Evolutionary conservation across 2,797 vertebrate species (phyloP).

Genomic region (Etheostoma perlongum): DNA sequence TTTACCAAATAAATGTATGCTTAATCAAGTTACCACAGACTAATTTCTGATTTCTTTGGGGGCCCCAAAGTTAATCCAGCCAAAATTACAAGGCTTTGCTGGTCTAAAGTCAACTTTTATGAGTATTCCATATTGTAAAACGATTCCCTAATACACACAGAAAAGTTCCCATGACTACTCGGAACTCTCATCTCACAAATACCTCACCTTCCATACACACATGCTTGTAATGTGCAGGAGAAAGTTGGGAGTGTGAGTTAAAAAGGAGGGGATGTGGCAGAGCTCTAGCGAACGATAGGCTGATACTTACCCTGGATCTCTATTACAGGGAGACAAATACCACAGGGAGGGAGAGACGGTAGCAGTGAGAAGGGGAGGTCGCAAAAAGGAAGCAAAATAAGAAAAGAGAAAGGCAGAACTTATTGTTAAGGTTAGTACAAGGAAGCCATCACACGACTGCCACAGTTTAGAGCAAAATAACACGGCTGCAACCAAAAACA

Average conservation of each 20-base stretch:
- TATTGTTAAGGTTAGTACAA: constrained; percentile 85
- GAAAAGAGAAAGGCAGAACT: constrained; percentile 64
- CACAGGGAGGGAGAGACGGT: constrained; percentile 45
- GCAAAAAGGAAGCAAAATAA: constrained; percentile 62
- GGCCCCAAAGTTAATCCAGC: background rate
- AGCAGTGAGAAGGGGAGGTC: constrained; percentile 48
- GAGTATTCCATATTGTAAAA: background rate
- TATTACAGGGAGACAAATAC: constrained; percentile 71
- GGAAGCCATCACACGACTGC: constrained; percentile 80
- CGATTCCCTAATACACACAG: background rate
- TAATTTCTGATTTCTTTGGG: background rate
- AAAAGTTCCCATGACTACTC: background rate
- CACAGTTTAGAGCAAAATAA: constrained; percentile 79
- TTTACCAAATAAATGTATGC: constrained; percentile 6
- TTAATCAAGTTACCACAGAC: constrained; percentile 15
- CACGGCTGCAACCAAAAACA: constrained; percentile 62
- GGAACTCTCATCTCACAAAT: background rate
- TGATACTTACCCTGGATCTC: constrained; percentile 88
- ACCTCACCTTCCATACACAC: background rate
- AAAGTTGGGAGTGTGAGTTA: constrained; percentile 4
- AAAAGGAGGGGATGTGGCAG: constrained; percentile 18
- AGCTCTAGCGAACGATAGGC: constrained; percentile 44
- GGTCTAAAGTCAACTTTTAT: background rate
- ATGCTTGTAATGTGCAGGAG: constrained; percentile 13
- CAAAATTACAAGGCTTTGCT: background rate